These are phyloP conservation scores for Brienomyrus longianalis DNA, from an alignment of 2,113 vertebrate genomes.

Conservation along the genomic window DNA sequence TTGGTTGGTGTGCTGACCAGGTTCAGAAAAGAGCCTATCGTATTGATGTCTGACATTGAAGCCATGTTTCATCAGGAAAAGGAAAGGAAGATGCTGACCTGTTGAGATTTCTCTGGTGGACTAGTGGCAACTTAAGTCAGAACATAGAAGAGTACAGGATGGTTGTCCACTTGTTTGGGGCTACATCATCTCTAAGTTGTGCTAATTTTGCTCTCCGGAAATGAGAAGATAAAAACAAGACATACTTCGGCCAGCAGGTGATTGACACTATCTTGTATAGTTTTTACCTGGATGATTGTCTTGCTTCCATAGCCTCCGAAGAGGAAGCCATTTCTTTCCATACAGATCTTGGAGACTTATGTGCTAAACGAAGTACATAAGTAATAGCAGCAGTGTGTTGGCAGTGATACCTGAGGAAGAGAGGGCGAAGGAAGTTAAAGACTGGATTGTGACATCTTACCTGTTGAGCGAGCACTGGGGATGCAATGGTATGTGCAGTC, in stretches of 20 bases:
- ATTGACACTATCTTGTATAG: neutral
- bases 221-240: neutral
- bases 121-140: neutral
- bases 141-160: neutral
- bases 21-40: neutral
- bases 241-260: neutral
- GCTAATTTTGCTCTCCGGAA: neutral
- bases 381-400: neutral
- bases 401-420: neutral
- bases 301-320: neutral
- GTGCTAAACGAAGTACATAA: neutral
- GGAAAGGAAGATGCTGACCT: neutral
- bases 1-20: neutral
- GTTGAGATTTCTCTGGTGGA: neutral
- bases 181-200: neutral
- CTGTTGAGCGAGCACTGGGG: neutral
- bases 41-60: neutral
- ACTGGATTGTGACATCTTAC: neutral
- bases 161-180: neutral
- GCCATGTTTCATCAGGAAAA: neutral
- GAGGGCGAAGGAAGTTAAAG: neutral
- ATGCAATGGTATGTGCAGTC: neutral
- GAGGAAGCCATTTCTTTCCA: neutral
- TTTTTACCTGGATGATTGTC: neutral
- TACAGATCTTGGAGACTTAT: neutral